A percentile compares a stretch with the other conserved stretches of the same genome.
These are phyloP conservation scores for Dendroctonus valens DNA, from an alignment of 1,140 invertebrate genomes.

Conservation along the genomic window DNA sequence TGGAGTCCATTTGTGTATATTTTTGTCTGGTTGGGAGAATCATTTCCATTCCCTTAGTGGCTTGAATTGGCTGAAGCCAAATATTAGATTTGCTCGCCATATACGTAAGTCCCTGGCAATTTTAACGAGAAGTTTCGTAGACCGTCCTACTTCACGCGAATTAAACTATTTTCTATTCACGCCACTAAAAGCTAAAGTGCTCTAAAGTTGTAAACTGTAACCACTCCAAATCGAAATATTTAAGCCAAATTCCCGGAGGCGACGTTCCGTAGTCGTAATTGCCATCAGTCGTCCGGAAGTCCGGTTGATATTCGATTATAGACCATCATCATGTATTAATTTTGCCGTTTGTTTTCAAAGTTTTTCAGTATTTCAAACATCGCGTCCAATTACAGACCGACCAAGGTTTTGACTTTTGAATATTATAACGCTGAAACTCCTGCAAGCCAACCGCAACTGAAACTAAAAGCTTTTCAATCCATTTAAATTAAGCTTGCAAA, in stretches of 20 bases:
- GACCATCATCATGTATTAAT: not conserved
- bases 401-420: not conserved
- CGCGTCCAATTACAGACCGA: too few relatives aligned
- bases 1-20: too few relatives aligned
- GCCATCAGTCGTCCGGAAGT: constrained; percentile 14
- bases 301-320: constrained; percentile 13
- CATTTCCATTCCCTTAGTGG: too few relatives aligned
- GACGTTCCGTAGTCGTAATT: constrained; percentile 16
- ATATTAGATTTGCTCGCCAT: too few relatives aligned
- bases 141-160: too few relatives aligned
- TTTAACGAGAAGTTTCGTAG: too few relatives aligned
- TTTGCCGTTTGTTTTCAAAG: too few relatives aligned
- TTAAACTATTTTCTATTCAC: too few relatives aligned
- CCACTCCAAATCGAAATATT: constrained; percentile 17
- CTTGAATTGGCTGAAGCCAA: too few relatives aligned
- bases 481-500: constrained; percentile 1
- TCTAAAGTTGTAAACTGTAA: constrained; percentile 4
- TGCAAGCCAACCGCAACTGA: not conserved
- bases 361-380: not conserved
- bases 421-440: not conserved
- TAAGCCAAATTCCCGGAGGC: constrained; percentile 14
- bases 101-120: too few relatives aligned
- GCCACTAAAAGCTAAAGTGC: too few relatives aligned
- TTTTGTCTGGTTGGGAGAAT: too few relatives aligned
- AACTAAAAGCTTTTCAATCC: constrained; percentile 6